Conservation (phyloP, 2,888 invertebrate species). For the Rhagium mordax region DNA sequence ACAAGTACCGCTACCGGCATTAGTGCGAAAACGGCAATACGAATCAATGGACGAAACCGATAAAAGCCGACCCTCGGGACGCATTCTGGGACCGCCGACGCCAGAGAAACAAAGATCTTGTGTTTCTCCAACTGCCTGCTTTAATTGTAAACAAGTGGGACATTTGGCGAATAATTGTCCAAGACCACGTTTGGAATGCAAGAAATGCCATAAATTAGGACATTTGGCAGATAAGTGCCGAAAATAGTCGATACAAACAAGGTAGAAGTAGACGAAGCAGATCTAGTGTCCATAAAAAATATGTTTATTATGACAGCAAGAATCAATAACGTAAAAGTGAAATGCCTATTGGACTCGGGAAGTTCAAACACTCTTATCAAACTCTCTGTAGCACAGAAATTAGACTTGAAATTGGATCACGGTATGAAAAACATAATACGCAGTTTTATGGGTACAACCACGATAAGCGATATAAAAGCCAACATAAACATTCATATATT, state of each 20-base stretch:
- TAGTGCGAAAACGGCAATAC: too few species aligned
- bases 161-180: not conserved
- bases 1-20: too few species aligned
- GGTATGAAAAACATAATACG: too few species aligned
- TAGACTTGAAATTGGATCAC: too few species aligned
- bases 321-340: not conserved
- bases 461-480: too few species aligned
- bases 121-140: too few species aligned
- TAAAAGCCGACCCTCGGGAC: not conserved
- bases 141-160: not conserved
- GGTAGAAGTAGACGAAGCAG: not conserved
- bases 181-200: not conserved
- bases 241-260: not conserved
- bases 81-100: not conserved
- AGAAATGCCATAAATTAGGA: not conserved
- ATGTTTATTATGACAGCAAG: not conserved
- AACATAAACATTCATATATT: not conserved
- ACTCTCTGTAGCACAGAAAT: not conserved
- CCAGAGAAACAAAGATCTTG: too few species aligned
- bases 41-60: not conserved
- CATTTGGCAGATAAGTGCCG: not conserved
- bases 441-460: too few species aligned
- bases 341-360: not conserved
- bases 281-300: not conserved
- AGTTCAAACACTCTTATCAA: not conserved